Evolutionary conservation across 2,888 invertebrate genomes (phyloP).

Genomic region (Synergus gifuensis): DNA sequence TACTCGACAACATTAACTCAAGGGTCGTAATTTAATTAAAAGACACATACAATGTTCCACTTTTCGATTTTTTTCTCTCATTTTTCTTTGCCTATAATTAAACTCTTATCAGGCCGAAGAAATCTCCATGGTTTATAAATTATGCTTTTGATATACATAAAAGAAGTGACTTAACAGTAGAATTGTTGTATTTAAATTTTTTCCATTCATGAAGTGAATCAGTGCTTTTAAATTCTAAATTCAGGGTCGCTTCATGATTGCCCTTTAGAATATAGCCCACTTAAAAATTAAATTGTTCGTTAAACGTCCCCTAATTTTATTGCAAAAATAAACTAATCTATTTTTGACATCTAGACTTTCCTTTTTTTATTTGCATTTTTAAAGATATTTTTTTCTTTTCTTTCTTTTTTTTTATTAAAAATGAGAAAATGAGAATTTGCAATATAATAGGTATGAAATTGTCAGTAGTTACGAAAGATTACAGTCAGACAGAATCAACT

Average conservation of each 20-base stretch:
- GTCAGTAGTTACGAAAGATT: slow-evolving; percentile 22
- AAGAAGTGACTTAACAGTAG: neutral
- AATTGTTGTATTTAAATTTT: neutral
- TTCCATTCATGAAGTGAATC: neutral
- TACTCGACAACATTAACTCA: slow-evolving; percentile 3
- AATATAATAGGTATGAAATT: neutral
- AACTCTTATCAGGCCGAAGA: neutral
- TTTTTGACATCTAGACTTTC: too few species aligned
- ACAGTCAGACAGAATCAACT: neutral
- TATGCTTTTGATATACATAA: neutral
- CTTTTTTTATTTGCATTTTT: too few species aligned
- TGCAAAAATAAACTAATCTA: neutral
- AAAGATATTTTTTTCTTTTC: too few species aligned
- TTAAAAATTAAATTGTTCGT: neutral
- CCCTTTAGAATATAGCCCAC: neutral
- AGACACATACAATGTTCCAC: neutral
- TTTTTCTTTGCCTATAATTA: neutral
- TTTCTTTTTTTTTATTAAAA: neutral
- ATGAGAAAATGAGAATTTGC: neutral
- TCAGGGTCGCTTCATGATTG: neutral
- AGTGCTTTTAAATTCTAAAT: neutral
- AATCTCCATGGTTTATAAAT: neutral
- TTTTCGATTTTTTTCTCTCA: neutral
- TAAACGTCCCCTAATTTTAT: neutral
- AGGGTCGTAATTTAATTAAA: neutral